These are phyloP conservation scores for Gephyroberyx darwinii DNA, from an alignment of 2,797 vertebrate genomes.

Conservation along the genomic window DNA sequence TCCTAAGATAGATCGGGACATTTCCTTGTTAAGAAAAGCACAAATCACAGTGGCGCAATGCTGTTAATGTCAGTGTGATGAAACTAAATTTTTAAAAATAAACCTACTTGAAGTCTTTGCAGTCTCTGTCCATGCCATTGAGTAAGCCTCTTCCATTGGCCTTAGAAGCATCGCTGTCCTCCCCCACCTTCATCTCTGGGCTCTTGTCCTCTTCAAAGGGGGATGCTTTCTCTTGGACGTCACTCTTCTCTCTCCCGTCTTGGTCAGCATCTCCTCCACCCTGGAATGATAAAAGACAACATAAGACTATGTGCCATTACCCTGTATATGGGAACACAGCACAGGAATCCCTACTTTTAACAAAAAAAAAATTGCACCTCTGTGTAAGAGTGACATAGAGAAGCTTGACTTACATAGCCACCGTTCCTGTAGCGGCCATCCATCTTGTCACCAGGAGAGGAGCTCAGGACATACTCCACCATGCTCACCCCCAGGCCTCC, in stretches of 20 bases:
- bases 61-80: background rate
- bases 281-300: slow-evolving; percentile 68
- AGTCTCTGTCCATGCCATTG: slow-evolving; percentile 98
- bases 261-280: slow-evolving; percentile 92
- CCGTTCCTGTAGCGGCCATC: slow-evolving; percentile 96
- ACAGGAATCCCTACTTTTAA: no score
- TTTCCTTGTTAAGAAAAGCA: no score
- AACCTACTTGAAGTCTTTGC: slow-evolving; percentile 99
- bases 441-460: slow-evolving; percentile 98
- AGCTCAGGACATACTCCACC: slow-evolving; percentile 99
- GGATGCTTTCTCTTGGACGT: slow-evolving; percentile 92
- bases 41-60: no score
- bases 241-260: slow-evolving; percentile 92
- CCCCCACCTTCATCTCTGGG: slow-evolving; percentile 93
- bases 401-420: slow-evolving; percentile 88
- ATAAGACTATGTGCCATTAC: background rate
- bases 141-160: slow-evolving; percentile 93
- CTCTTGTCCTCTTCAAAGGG: slow-evolving; percentile 97
- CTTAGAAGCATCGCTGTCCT: slow-evolving; percentile 90
- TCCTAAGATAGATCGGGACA: no score
- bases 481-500: slow-evolving; percentile 98
- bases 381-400: background rate
- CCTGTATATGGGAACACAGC: background rate
- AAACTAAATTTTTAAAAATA: background rate
- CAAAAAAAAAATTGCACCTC: background rate